Base-by-base conservation (phyloP, 2,797 vertebrate genomes). In the Molossus alvarezi region DNA sequence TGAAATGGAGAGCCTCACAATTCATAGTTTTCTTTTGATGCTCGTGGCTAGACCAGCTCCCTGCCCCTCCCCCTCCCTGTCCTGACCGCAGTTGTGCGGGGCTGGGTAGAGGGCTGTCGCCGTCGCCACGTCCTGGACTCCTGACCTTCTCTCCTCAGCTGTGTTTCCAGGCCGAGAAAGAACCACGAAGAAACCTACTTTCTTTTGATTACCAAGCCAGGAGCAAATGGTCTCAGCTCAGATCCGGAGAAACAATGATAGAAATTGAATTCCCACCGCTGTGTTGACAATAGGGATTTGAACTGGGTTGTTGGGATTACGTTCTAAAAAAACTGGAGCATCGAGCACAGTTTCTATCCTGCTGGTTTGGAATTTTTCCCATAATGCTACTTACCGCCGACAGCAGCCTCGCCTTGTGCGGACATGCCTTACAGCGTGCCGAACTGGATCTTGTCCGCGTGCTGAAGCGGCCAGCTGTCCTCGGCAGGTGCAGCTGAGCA, bases 371-470 rank as follows among this genome's bases (percentile, higher is more conserved):
- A 86, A 25, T 90, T 65, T 71, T 95, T 92, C 90, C 92, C 62
- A 3, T 94, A 95, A 95, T 6, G 94, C 97, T 64, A 29, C 90
- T 6, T 58, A 20, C 72, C 29, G 86, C 97, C 73, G n/a, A 55
- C 25, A 91, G 4, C 9, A 9, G 64, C 71, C 77, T 96, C 95
- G 97, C 96, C 96, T 91, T 53, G 93, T 96, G 97, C 97, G 87
- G 96, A 94, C 95, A 91, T 97, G 98, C 98, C 98, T 98, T 98
- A 97, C 20, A 71, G 97, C 6, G 0, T 29, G 88, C 97, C 75
- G 83, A 97, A 12, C 97, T 77, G 97, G 97, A 95, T 82, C 3
- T 64, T 9, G 60, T 90, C 84, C 71, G 65, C 60, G 97, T 81
- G 96, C 60, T 11, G 33, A 48, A 96, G 94, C 87, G 0, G 91